These are phyloP conservation scores for Clusia tigrina DNA, from an alignment of 2,888 invertebrate genomes.

Conservation along the genomic window DNA sequence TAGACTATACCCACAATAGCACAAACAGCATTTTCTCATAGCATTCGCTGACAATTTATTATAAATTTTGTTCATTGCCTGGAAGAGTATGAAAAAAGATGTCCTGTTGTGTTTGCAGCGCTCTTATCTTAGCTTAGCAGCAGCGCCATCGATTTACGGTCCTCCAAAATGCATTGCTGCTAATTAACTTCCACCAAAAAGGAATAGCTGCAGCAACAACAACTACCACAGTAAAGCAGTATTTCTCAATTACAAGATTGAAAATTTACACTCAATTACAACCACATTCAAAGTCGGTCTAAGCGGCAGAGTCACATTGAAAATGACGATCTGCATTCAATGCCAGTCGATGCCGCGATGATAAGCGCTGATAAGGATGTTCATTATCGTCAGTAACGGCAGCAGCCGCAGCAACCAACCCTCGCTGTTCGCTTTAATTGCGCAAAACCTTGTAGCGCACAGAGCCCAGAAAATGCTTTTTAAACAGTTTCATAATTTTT, in stretches of 20 bases:
- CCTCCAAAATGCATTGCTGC: too few species aligned
- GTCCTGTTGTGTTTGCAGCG: conserved; percentile 23
- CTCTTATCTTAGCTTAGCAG: conserved; percentile 42
- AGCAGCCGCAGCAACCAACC: not conserved
- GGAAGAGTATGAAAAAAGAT: conserved; percentile 23
- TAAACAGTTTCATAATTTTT: conserved; percentile 53
- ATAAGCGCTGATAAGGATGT: conserved; percentile 15
- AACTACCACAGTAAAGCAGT: not conserved
- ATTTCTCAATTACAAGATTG: conserved; percentile 23
- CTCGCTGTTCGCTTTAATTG: conserved; percentile 3
- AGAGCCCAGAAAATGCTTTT: conserved; percentile 49
- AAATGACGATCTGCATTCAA: conserved; percentile 23
- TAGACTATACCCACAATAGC: too few species aligned
- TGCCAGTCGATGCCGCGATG: conserved; percentile 14
- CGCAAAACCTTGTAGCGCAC: conserved; percentile 4
- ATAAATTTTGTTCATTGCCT: conserved; percentile 30
- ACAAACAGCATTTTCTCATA: conserved; percentile 9
- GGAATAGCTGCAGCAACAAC: not conserved
- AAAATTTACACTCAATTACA: conserved; percentile 51
- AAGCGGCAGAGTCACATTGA: conserved; percentile 41
- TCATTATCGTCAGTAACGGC: conserved; percentile 1
- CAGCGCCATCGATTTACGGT: too few species aligned
- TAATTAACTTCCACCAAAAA: conserved; percentile 46
- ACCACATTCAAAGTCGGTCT: conserved; percentile 52
- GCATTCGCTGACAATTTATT: conserved; percentile 16